These are phyloP conservation scores for Capitulum mitella DNA, from an alignment of 2,888 invertebrate genomes.

Conservation along the genomic window DNA sequence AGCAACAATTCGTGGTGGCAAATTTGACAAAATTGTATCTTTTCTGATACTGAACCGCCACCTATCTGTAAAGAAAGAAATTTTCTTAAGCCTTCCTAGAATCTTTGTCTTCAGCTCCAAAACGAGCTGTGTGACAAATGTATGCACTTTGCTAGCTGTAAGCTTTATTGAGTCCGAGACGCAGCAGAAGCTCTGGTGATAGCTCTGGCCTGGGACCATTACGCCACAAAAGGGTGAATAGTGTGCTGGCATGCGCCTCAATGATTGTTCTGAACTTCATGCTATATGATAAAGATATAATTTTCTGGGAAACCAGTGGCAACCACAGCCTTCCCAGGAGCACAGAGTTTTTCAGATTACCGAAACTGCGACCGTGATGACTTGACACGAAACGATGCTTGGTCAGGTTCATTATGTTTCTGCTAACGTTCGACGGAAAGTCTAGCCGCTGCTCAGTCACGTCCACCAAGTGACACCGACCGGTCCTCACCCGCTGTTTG, in stretches of 20 bases:
- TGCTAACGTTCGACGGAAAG: not conserved
- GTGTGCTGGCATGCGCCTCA: conserved; percentile 9
- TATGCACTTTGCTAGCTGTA: conserved; percentile 26
- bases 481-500: not conserved
- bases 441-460: not conserved
- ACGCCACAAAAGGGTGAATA: conserved; percentile 26
- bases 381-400: not conserved
- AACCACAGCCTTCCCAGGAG: not conserved
- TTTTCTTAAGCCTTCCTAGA: conserved; percentile 3
- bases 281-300: conserved; percentile 27
- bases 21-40: conserved; percentile 26
- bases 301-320: not conserved
- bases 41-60: conserved; percentile 27
- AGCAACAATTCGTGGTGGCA: conserved; percentile 28
- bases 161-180: conserved; percentile 25
- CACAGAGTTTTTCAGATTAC: not conserved
- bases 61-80: not conserved
- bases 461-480: not conserved
- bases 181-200: conserved; percentile 19
- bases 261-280: conserved; percentile 23
- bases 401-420: not conserved
- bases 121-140: conserved; percentile 26
- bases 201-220: conserved; percentile 19
- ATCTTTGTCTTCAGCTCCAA: conserved; percentile 22
- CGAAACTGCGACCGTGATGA: not conserved